phyloP scores from a whole-genome alignment of 2,797 vertebrate species.

The Megaceryle alcyon region DNA sequence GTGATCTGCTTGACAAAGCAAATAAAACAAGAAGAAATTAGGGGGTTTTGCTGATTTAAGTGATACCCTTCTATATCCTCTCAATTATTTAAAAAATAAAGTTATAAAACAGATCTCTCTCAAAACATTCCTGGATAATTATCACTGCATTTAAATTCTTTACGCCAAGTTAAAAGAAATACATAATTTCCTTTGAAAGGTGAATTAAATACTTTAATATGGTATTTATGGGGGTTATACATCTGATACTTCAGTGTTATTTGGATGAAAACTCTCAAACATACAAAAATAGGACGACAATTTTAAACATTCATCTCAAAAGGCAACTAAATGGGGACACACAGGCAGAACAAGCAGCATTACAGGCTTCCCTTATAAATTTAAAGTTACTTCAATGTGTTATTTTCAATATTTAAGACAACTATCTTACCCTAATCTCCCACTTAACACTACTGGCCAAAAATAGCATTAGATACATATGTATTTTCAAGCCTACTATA shows the following conservation, averaged over 20 bases:
- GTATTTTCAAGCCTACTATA: background rate
- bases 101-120: background rate
- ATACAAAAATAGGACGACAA: background rate
- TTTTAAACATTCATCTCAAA: background rate
- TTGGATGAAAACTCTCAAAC: background rate
- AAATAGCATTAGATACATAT: background rate
- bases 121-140: background rate
- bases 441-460: background rate
- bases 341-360: rapidly evolving
- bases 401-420: background rate
- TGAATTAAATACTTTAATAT: background rate
- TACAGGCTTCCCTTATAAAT: background rate
- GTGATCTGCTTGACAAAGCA: background rate
- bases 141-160: background rate
- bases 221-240: background rate
- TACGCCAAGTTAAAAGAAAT: background rate
- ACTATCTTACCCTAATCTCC: background rate
- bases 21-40: background rate
- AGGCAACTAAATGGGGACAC: background rate
- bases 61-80: background rate
- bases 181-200: background rate
- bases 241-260: background rate
- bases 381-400: background rate
- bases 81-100: background rate
- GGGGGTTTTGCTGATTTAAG: background rate